A percentile compares a stretch with the other conserved stretches of the same genome.
Evolutionary conservation across 2,113 vertebrate genomes (phyloP).

Genomic region (Mesoclemmys tuberculata): DNA sequence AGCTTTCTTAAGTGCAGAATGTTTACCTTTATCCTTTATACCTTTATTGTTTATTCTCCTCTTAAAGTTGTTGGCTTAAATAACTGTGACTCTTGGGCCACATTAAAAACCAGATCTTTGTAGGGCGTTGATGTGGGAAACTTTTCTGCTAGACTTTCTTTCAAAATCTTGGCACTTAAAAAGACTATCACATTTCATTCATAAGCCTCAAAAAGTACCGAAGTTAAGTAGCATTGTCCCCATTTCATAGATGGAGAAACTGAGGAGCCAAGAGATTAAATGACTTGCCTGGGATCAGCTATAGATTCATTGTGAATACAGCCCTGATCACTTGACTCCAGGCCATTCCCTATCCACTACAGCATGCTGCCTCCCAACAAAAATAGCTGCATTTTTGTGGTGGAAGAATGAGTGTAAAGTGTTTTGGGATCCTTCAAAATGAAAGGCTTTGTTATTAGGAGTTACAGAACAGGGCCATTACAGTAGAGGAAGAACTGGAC

Average conservation of each 20-base stretch:
- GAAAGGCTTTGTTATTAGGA: neutral
- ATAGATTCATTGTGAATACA: neutral
- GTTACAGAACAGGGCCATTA: neutral
- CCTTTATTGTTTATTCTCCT: neutral
- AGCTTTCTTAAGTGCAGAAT: conserved; percentile 44
- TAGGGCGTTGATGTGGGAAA: neutral
- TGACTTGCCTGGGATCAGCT: neutral
- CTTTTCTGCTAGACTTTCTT: neutral
- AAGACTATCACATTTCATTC: neutral
- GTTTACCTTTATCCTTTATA: conserved; percentile 54
- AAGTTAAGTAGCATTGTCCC: neutral
- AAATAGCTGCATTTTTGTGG: neutral
- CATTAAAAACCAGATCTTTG: neutral
- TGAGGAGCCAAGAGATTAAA: neutral
- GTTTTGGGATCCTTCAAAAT: neutral
- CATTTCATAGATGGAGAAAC: neutral
- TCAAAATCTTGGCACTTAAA: neutral
- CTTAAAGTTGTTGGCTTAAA: neutral
- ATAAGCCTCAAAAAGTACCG: neutral
- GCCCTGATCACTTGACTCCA: rapidly evolving
- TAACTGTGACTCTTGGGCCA: neutral
- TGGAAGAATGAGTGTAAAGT: neutral
- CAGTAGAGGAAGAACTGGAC: neutral
- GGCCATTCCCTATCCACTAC: neutral
- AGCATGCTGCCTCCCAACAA: neutral